Base-by-base conservation (phyloP, 1,140 invertebrate species). In the Drosophila miranda region DNA sequence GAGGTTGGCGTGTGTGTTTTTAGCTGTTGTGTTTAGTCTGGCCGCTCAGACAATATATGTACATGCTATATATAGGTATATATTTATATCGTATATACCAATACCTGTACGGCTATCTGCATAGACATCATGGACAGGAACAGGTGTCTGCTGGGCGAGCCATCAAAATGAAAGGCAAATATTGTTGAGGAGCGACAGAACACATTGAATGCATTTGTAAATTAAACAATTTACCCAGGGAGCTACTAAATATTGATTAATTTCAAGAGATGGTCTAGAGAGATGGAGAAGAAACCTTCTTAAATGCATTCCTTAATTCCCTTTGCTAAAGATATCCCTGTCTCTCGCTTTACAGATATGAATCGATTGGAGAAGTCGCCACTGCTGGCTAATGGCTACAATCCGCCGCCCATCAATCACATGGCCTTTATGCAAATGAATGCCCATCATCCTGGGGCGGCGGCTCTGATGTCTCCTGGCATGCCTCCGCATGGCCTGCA, bases 321-420 rank as follows among this genome's bases (percentile, higher is more conserved):
- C 3, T 48, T n/a, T 9, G 28, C 61, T 86, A 55, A 50, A 21
- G 14, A 53, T 52, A n/a, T n/a, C n/a, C n/a, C 8, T 14, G 13
- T 14, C 7, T 52, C 8, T 89, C 7, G 16, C 34, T 19, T 28
- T 28, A 1, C 59, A 95, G 95, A 96, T 92, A 95, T 97, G 91
- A 94, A 95, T 48, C 93, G 96, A 67, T 92, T 97, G 93, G 96
- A 98, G 91, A 98, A 98, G 92, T 97, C 96, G 23, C 97, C 97
- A 16, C 93, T 98, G 6, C 92, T 98, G 54, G 96, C 97, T 38
- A 98, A 98, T 90, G 97, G 97, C 38, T 98, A 98, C 93, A 98
- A 98, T 92, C 97, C 97, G 73, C 96, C 96, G 56, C 97, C 97
- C 46, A 97, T 97, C 74, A 96, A 95, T 84, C 96, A 97, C 78